Evolutionary conservation across 2,113 vertebrate species (phyloP).

Genomic region (Setophaga coronata): DNA sequence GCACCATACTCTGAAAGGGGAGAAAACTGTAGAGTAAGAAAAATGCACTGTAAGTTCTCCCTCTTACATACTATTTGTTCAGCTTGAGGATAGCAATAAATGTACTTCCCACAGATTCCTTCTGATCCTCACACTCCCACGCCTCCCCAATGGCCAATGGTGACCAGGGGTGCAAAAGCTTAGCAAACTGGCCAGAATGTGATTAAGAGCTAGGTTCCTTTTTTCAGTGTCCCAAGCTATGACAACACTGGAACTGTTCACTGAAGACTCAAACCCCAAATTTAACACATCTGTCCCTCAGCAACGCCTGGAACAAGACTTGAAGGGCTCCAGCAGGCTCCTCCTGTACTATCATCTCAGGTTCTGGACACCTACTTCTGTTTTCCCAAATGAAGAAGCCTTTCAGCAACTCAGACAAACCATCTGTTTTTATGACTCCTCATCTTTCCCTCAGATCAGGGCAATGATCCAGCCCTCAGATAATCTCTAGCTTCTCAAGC

Average conservation of each 20-base stretch:
- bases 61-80: background rate
- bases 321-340: background rate
- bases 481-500: background rate
- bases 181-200: background rate
- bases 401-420: constrained; percentile 6
- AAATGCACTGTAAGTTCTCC: background rate
- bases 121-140: background rate
- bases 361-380: background rate
- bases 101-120: background rate
- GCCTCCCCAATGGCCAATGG: background rate
- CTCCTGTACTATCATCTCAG: background rate
- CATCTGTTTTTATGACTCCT: background rate
- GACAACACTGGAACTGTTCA: background rate
- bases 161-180: background rate
- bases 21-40: background rate
- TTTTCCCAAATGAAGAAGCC: background rate
- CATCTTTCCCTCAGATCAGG: background rate
- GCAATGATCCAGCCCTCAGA: background rate
- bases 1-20: background rate
- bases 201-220: background rate
- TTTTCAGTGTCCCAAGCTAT: background rate
- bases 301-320: background rate
- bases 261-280: background rate
- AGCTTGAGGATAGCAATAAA: background rate
- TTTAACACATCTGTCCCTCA: background rate